phyloP scores from a whole-genome alignment of 2,113 vertebrate genomes.

The Psophia crepitans region DNA sequence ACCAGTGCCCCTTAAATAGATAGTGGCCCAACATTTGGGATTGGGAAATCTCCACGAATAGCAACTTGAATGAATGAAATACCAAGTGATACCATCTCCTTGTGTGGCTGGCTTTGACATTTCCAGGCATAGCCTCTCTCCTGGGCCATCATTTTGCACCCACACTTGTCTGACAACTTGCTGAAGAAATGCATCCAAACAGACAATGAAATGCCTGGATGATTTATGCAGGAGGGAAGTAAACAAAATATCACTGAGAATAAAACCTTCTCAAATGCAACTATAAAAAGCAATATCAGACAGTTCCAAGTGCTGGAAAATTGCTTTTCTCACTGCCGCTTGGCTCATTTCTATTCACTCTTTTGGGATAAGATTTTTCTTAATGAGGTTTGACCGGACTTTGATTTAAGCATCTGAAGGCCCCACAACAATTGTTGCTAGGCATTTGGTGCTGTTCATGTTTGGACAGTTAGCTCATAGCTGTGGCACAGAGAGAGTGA shows the following conservation, averaged over 20 bases:
- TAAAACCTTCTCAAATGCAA: not conserved
- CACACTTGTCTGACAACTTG: slow-evolving; percentile 65
- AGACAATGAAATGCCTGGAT: slow-evolving; percentile 41
- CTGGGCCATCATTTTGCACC: slow-evolving; percentile 51
- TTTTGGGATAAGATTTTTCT: not conserved
- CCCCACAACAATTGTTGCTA: not conserved
- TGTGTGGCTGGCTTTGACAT: slow-evolving; percentile 31
- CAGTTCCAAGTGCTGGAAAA: slow-evolving; percentile 9
- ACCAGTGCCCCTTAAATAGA: not conserved
- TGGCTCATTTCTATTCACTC: not conserved
- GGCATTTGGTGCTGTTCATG: not conserved
- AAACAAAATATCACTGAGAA: slow-evolving; percentile 52
- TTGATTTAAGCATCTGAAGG: slow-evolving; percentile 3
- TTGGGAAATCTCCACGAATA: not conserved
- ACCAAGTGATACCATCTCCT: not conserved
- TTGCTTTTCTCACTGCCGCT: not conserved
- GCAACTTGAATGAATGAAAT: not conserved
- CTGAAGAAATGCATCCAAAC: slow-evolving; percentile 57
- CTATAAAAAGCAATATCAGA: slow-evolving; percentile 19
- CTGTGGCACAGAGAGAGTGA: not conserved
- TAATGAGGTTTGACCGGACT: not conserved
- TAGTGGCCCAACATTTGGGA: not conserved
- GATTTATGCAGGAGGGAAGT: slow-evolving; percentile 43
- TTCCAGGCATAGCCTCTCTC: slow-evolving; percentile 39
- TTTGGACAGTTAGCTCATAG: not conserved